These are phyloP conservation scores for Dolichallabes microphthalmus DNA, from an alignment of 2,113 vertebrate species.

Conservation along the genomic window DNA sequence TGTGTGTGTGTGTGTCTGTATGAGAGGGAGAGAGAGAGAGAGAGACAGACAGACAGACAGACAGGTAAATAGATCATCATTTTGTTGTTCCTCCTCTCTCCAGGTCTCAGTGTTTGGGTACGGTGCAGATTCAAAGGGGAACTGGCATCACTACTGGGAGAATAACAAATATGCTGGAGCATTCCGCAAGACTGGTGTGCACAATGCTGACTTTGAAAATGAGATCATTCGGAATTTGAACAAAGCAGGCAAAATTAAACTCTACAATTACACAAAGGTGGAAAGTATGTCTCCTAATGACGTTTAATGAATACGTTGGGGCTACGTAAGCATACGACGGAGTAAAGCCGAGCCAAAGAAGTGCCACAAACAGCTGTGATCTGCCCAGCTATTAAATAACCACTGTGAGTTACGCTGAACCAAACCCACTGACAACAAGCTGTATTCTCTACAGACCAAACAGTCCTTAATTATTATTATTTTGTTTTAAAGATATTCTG, in stretches of 20 bases:
- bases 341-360: slow-evolving; percentile 17
- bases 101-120: slow-evolving; percentile 82
- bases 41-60: no score
- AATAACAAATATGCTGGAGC: slow-evolving; percentile 69
- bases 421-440: slow-evolving; percentile 39
- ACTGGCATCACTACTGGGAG: slow-evolving; percentile 85
- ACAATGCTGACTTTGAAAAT: slow-evolving; percentile 69
- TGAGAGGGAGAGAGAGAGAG: no score
- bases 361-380: slow-evolving; percentile 29
- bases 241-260: slow-evolving; percentile 71
- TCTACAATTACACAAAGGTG: slow-evolving; percentile 54
- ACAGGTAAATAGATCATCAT: background rate
- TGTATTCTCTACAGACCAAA: slow-evolving; percentile 43
- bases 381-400: slow-evolving; percentile 40
- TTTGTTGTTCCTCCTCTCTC: background rate
- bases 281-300: background rate
- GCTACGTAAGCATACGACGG: background rate
- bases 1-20: no score
- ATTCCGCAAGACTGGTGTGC: slow-evolving; percentile 76
- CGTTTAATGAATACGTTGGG: background rate
- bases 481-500: background rate
- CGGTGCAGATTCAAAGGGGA: slow-evolving; percentile 73
- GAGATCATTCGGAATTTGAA: slow-evolving; percentile 66
- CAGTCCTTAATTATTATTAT: background rate
- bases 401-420: slow-evolving; percentile 51